Conservation (phyloP, 2,797 vertebrate genomes). For the Anas capensis region DNA sequence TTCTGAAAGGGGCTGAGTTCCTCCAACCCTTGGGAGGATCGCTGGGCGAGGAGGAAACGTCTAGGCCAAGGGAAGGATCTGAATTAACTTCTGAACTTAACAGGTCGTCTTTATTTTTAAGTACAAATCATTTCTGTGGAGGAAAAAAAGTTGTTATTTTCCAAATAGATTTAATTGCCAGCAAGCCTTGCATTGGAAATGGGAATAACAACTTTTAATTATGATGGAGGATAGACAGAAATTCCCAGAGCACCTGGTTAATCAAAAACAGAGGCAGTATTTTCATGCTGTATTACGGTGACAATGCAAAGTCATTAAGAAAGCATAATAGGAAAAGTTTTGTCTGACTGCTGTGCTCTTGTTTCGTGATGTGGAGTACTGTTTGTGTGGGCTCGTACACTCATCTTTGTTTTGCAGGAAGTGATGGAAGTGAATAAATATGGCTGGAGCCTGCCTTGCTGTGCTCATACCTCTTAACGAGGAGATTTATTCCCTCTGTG, state of each 20-base stretch:
- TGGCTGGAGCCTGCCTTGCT: not conserved
- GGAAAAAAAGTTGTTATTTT: not conserved
- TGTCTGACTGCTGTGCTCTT: not conserved
- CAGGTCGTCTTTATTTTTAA: not conserved
- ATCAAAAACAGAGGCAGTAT: slow-evolving; percentile 19
- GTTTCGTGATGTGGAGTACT: not conserved
- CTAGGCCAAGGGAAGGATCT: not conserved
- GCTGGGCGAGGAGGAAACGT: not conserved
- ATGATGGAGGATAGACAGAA: slow-evolving; percentile 30
- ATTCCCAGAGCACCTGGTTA: slow-evolving; percentile 41
- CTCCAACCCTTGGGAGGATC: not conserved
- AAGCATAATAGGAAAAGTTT: slow-evolving; percentile 21
- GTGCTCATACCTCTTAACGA: not conserved
- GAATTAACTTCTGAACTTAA: not conserved
- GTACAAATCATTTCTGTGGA: not conserved
- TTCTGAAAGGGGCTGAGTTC: not conserved
- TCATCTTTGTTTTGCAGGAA: not conserved
- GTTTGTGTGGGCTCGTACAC: not conserved
- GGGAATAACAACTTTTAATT: slow-evolving; percentile 45
- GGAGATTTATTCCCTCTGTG: not conserved
- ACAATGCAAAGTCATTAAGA: slow-evolving; percentile 25
- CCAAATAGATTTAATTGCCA: slow-evolving; percentile 17
- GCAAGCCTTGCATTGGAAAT: not conserved
- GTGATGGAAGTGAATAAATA: not conserved
- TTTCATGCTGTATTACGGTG: slow-evolving; percentile 7